phyloP scores from a whole-genome alignment of 2,113 vertebrate species.

The Anseranas semipalmata region DNA sequence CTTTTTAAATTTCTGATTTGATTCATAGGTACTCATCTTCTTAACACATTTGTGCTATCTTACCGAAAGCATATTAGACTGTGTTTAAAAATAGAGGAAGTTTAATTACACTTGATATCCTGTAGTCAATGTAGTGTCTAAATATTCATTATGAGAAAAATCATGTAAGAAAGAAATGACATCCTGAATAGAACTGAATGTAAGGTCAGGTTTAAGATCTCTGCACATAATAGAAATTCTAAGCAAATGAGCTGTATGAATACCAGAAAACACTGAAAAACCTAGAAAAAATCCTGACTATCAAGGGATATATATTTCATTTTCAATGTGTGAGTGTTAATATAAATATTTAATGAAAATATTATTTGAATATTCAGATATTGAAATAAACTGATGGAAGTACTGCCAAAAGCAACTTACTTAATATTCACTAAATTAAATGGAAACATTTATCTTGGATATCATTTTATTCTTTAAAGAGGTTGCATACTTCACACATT shows the following conservation, averaged over 20 bases:
- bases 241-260: constrained; percentile 27
- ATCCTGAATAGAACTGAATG: constrained; percentile 32
- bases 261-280: constrained; percentile 29
- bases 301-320: constrained; percentile 60
- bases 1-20: neutral
- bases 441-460: constrained; percentile 58
- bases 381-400: constrained; percentile 66
- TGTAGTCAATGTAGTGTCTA: neutral
- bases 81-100: neutral
- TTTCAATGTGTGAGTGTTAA: constrained; percentile 67
- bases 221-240: constrained; percentile 51
- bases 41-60: neutral
- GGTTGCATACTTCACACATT: constrained; percentile 42
- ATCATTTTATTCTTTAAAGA: constrained; percentile 55
- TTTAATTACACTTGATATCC: constrained; percentile 37
- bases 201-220: constrained; percentile 50
- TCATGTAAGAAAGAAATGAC: constrained; percentile 6
- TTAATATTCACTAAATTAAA: constrained; percentile 68
- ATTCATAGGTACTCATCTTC: neutral
- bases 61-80: neutral
- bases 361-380: constrained; percentile 72
- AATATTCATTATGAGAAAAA: constrained; percentile 33
- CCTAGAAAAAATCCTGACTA: constrained; percentile 55
- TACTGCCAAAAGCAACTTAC: constrained; percentile 18
- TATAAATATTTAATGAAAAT: constrained; percentile 76